Base-by-base conservation (phyloP, 2,888 invertebrate genomes). In the Hofmannophila pseudospretella region DNA sequence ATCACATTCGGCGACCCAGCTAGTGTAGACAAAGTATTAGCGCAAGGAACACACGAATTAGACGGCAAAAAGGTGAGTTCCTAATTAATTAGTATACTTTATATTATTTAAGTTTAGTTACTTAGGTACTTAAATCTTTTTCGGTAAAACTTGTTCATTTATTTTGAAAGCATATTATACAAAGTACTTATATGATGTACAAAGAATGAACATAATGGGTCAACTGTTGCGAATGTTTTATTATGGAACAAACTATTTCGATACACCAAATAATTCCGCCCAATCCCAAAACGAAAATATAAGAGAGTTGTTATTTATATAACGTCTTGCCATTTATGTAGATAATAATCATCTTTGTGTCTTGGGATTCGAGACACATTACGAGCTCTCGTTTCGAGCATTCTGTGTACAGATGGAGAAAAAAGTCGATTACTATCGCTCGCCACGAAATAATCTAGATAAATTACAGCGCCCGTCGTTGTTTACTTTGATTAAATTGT, bases 1-100 rank as follows among this genome's bases (percentile, higher is more conserved):
- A 97, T 99, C 90, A 99, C 99, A 87, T 99, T 98, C 90, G 94
- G 95, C 88, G 98, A 99, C 89, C 95, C 98, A 75, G 91, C 94
- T 88, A 95, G 97, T 90, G 98, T 99, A 91, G 98, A 99, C 91
- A 98, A 98, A 92, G 98, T 99, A 85, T 93, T 99, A 91, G 95
- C 96, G 82, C 96, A 96, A 90, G 95, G 96, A 88, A 96, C 96
- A 86, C 99, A 99, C 89, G 98, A 98, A 90, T 92, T 99, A 90
- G 99, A 99, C 89, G 97, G 98, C 80, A 99, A 99, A 93, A 98
- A 98, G 96, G 98, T 98, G 90, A 91, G 90, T 42, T 39, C 12
- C 11, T 10, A 27, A 3, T 27, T 2, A 5, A 11, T 4, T 28
- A 4, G 11, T 12, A 3, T 28, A 2, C 4, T 28, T 11, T 20